Evolutionary conservation across 2,797 vertebrate genomes (phyloP).

Genomic region (Poeciliopsis presidionis): DNA sequence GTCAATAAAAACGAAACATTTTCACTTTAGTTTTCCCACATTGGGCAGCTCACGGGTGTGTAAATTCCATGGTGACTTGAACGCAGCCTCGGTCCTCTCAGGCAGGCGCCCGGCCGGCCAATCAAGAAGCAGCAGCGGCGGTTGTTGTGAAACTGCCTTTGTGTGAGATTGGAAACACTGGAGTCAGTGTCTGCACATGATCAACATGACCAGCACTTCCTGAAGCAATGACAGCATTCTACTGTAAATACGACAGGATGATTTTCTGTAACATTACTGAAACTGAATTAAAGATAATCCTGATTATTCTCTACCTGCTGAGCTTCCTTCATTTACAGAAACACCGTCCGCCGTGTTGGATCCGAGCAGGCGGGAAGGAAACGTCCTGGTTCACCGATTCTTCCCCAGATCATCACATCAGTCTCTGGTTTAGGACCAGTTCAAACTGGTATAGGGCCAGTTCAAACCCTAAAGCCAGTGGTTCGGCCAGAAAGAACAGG

Average conservation of each 20-base stretch:
- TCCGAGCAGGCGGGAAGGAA: no score
- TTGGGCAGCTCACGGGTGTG: conserved; percentile 26
- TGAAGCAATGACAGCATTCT: conserved; percentile 82
- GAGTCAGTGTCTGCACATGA: conserved; percentile 78
- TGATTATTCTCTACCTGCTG: conserved; percentile 92
- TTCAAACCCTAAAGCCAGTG: no score
- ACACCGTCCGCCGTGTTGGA: no score
- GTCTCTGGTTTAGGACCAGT: no score
- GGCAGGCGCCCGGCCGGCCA: not conserved
- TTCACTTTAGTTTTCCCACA: conserved; percentile 13
- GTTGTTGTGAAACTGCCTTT: conserved; percentile 78
- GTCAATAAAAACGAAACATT: conserved; percentile 2
- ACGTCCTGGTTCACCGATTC: no score
- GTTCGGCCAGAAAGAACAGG: no score
- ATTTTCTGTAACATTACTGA: conserved; percentile 95
- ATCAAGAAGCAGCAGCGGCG: conserved; percentile 76
- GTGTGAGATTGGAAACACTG: conserved; percentile 77
- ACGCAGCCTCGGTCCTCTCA: conserved; percentile 56
- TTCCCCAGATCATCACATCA: no score
- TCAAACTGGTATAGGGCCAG: no score
- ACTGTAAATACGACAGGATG: conserved; percentile 78
- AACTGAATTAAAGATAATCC: conserved; percentile 95
- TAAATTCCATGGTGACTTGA: conserved; percentile 32
- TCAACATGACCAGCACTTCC: conserved; percentile 81
- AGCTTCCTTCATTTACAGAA: not conserved